Base-by-base conservation (phyloP, 2,797 vertebrate genomes). In the Rhinoraja longicauda region DNA sequence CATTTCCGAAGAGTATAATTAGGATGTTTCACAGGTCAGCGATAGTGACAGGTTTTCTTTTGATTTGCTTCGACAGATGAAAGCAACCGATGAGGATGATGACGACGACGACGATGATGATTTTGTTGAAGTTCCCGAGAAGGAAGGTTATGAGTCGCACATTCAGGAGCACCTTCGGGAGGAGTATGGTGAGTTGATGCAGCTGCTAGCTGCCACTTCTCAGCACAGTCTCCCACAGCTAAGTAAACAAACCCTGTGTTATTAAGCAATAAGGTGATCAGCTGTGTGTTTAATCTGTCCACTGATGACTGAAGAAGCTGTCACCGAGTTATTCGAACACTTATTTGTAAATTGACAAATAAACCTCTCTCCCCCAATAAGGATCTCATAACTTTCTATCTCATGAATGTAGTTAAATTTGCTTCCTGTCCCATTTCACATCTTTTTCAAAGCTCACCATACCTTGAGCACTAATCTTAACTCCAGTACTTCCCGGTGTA, bases 91-190 rank as follows among this genome's bases (percentile, higher is more conserved):
- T 93, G 96, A 93, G 6, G 95, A 96, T 0, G 96, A 96, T 0
- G 96, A 97, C 0, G 96, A 97, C 0, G 96, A 97, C 0, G 97
- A 98, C 0, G 97, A 97, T 0, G 97, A 97, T 10, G 98, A 98
- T 90, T 99, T 99, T n/a, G 97, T 97, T 94, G 97, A 97, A 94
- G 98, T 99, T 93, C 98, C 98, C 0, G 98, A 99, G 94, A 99
- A 99, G 95, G 98, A 99, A 93, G 98, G 98, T 79, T 99, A 97
- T 0, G 98, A 99, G 94, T 97, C 97, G 0, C 94, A 96, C 95
- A 96, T 99, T 96, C 98, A 97, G 82, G 97, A 98, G 93, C 97
- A 98, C 96, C 97, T 99, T 81, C 95, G 97, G 93, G 95, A 95
- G 0, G 97, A 98, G 93, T 98, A 97, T 0, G 98, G 98, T 99